These are phyloP conservation scores for Tetramorium bicarinatum DNA, from an alignment of 2,888 invertebrate species.

Conservation along the genomic window DNA sequence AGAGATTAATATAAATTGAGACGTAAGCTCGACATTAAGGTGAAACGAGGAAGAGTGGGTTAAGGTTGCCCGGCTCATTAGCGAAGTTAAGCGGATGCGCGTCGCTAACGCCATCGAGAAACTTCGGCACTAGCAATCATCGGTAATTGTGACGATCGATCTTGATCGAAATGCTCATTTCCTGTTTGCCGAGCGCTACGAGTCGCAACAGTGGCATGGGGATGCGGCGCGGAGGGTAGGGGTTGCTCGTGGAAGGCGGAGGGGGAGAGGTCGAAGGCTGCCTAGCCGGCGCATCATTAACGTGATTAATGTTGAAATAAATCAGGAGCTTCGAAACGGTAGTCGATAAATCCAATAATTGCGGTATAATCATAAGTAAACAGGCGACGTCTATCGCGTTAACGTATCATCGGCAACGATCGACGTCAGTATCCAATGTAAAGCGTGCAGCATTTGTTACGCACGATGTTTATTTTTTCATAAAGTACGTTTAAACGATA, in stretches of 20 bases:
- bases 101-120: constrained; percentile 65
- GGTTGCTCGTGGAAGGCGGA: constrained; percentile 74
- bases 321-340: constrained; percentile 84
- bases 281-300: constrained; percentile 85
- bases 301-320: constrained; percentile 86
- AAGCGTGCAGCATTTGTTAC: constrained; percentile 24
- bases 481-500: constrained; percentile 11
- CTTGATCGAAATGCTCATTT: constrained; percentile 86
- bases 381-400: constrained; percentile 78
- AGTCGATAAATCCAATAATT: constrained; percentile 86
- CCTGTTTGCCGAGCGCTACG: constrained; percentile 81
- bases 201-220: constrained; percentile 68
- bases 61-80: constrained; percentile 76
- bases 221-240: constrained; percentile 70
- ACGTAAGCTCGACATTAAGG: constrained; percentile 65
- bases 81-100: constrained; percentile 71
- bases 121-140: constrained; percentile 75
- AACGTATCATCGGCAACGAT: constrained; percentile 74
- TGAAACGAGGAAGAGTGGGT: constrained; percentile 69
- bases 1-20: constrained; percentile 67
- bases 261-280: constrained; percentile 76
- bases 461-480: background rate
- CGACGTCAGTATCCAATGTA: constrained; percentile 51
- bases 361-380: constrained; percentile 86
- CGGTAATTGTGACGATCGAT: constrained; percentile 85